These are phyloP conservation scores for Scortum barcoo DNA, from an alignment of 2,113 vertebrate species.

Conservation along the genomic window DNA sequence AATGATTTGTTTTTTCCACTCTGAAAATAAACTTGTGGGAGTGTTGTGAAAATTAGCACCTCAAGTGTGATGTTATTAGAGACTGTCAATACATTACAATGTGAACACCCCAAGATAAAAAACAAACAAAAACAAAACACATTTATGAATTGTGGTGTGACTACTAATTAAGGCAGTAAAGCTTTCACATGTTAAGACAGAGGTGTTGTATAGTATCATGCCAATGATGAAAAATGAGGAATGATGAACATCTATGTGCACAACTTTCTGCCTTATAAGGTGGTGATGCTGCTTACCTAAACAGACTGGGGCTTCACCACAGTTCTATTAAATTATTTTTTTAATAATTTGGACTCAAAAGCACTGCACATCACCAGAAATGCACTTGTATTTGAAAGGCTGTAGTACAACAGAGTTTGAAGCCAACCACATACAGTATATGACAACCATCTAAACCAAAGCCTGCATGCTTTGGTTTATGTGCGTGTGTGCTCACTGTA, in stretches of 20 bases:
- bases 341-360: conserved; percentile 6
- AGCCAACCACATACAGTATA: neutral
- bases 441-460: too few relatives aligned
- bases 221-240: neutral
- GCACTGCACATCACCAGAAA: neutral
- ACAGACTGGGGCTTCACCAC: neutral
- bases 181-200: neutral
- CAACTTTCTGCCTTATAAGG: neutral
- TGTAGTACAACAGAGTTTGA: neutral
- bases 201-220: neutral
- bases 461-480: too few relatives aligned
- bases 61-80: neutral
- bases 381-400: neutral
- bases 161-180: neutral
- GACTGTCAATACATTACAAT: neutral
- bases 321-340: neutral
- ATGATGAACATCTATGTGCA: neutral
- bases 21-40: neutral
- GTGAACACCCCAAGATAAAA: neutral
- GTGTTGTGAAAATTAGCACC: conserved; percentile 6
- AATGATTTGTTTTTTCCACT: neutral
- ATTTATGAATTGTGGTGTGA: neutral
- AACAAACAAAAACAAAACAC: too few relatives aligned
- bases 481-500: conserved; percentile 4
- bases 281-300: neutral